Percentiles rank a stretch among this genome's conserved stretches.
These are phyloP conservation scores for Pantherophis alleghaniensis DNA, from an alignment of 2,797 vertebrate species.

Conservation along the genomic window DNA sequence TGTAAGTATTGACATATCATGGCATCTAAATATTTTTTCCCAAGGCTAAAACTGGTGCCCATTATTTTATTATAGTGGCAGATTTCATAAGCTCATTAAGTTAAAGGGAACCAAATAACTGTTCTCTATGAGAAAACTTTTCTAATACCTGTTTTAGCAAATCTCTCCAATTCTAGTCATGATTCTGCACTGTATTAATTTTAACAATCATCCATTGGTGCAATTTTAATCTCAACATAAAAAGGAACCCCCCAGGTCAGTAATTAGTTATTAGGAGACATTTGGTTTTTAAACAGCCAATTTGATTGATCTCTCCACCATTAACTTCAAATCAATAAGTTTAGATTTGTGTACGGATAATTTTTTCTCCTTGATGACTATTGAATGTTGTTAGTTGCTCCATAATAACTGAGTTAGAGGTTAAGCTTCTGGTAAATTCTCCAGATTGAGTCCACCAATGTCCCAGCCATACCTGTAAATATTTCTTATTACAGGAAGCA, in stretches of 20 bases:
- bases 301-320: slow-evolving; percentile 60
- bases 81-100: neutral
- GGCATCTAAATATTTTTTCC: neutral
- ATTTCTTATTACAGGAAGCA: slow-evolving; percentile 63
- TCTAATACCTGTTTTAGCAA: neutral
- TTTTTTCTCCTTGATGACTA: slow-evolving; percentile 62
- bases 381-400: slow-evolving; percentile 69
- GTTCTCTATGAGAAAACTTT: too few species aligned
- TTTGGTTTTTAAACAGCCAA: slow-evolving; percentile 54
- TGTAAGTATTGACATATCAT: neutral
- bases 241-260: neutral
- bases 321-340: slow-evolving; percentile 66
- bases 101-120: neutral
- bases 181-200: neutral
- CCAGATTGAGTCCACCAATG: slow-evolving; percentile 58
- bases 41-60: neutral
- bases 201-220: neutral
- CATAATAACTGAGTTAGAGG: slow-evolving; percentile 68
- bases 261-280: neutral
- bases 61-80: neutral
- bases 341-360: slow-evolving; percentile 63
- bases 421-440: slow-evolving; percentile 63
- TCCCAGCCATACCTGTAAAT: slow-evolving; percentile 65
- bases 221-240: neutral
- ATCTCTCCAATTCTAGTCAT: neutral